Conservation (phyloP, 2,888 invertebrate species). For the Agrilus mali region DNA sequence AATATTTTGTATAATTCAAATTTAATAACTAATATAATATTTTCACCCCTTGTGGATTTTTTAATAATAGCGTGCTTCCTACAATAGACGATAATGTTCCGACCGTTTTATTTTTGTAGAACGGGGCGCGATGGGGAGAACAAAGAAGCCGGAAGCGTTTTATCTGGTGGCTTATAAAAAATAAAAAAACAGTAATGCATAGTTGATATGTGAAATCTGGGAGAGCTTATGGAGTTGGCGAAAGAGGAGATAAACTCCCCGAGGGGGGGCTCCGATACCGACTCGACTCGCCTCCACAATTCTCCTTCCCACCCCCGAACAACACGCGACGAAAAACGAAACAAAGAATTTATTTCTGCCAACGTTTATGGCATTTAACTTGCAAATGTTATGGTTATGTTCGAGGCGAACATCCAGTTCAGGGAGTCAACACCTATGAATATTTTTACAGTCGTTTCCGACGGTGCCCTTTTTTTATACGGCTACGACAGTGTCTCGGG, state of each 20-base stretch:
- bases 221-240: conserved; percentile 17
- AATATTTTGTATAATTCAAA: too few species aligned
- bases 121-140: too few species aligned
- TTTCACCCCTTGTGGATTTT: too few species aligned
- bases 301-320: background rate
- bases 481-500: conserved; percentile 11
- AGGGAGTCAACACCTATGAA: conserved; percentile 37
- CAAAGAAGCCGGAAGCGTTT: background rate
- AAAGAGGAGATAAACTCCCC: conserved; percentile 18
- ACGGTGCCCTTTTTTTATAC: conserved; percentile 19
- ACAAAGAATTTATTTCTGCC: conserved; percentile 33
- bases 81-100: too few species aligned
- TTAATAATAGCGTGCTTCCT: too few species aligned
- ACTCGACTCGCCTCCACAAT: background rate
- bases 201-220: conserved; percentile 25
- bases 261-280: conserved; percentile 2
- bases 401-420: conserved; percentile 30
- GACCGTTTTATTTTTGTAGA: too few species aligned
- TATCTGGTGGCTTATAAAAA: conserved; percentile 3
- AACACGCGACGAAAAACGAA: conserved; percentile 21
- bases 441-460: conserved; percentile 30
- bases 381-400: conserved; percentile 38
- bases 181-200: conserved; percentile 18
- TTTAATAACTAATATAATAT: too few species aligned
- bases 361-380: conserved; percentile 37